These are phyloP conservation scores for Trichogramma evanescens DNA, from an alignment of 2,888 invertebrate species.

Conservation along the genomic window DNA sequence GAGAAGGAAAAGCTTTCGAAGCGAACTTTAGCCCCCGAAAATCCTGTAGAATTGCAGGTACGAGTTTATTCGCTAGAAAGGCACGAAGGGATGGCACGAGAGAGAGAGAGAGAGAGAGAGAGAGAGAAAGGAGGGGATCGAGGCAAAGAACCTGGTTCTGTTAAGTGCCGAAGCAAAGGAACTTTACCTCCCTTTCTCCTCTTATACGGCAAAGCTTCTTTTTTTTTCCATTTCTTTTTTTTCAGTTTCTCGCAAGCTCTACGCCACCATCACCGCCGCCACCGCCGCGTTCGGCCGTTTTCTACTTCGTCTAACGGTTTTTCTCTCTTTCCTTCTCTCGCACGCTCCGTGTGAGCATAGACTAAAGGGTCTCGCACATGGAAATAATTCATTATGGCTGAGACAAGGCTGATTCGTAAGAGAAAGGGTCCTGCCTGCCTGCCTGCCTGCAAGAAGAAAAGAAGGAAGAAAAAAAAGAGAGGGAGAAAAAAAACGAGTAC, in stretches of 20 bases:
- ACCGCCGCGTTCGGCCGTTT: too few species aligned
- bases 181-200: background rate
- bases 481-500: background rate
- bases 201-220: background rate
- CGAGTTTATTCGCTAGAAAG: background rate
- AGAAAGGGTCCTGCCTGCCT: too few species aligned
- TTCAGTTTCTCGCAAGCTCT: background rate
- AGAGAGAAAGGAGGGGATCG: background rate
- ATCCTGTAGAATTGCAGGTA: too few species aligned
- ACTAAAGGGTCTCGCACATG: slow-evolving; percentile 9
- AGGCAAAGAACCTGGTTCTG: slow-evolving; percentile 11
- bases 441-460: background rate
- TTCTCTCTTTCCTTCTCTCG: background rate
- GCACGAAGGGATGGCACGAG: background rate
- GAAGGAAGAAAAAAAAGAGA: background rate
- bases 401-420: slow-evolving; percentile 9
- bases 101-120: slow-evolving; percentile 3
- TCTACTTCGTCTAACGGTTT: background rate
- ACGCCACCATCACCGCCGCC: too few species aligned
- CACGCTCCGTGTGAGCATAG: background rate
- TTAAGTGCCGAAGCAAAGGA: slow-evolving; percentile 17
- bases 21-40: too few species aligned
- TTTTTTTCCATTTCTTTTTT: background rate
- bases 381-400: slow-evolving; percentile 20
- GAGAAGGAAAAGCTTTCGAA: slow-evolving; percentile 3